Base-by-base conservation (phyloP, 2,888 invertebrate genomes). In the Melipona bicolor region DNA sequence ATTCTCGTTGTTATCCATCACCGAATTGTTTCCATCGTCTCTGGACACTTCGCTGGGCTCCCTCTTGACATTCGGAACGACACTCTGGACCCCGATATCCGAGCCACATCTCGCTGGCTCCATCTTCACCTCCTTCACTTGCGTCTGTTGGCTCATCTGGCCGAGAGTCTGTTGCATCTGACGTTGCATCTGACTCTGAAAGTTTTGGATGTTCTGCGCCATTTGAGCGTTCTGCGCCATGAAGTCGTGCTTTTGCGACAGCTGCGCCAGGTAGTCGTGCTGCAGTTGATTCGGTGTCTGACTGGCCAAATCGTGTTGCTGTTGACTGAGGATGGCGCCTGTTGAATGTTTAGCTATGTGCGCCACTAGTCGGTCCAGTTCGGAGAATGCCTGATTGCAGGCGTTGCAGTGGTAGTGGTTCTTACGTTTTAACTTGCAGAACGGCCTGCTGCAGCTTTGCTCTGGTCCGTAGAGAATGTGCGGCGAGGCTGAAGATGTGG, bases 351-450 rank as follows among this genome's bases (percentile, higher is more conserved):
- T 97, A 24, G 96, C 95, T 56, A 97, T 96, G 94, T 97, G 97
- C 0, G 96, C 95, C 50, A 96, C 95, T 67, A 97, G 94, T 77
- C 96, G 95, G 79, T 96, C 96, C 74, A 96, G 94, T 90, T 97
- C 97, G n/a, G 97, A 97, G 93, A 97, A 97, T 0, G 97, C 97
- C 94, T 97, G 97, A 94, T 97, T 97, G 95, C 97, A 97, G 71
- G 97, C 96, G 92, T 97, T 96, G 94, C 97, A 97, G 92, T 98
- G 97, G 92, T 96, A 97, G 92, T 97, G 97, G 87, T 96, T 96
- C 91, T 97, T 96, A 83, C 97, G 95, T 94, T 97, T 97, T 88
- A 97, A 95, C 93, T 97, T 97, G 94, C 97, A 97, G 93, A 97
- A 97, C 6, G 97, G 97, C 32, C 97, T 95, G 75, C 97, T 96